Percentiles rank a stretch among this genome's conserved stretches.
Conservation (phyloP, 1,140 invertebrate species). For the Drosophila seguyi region DNA sequence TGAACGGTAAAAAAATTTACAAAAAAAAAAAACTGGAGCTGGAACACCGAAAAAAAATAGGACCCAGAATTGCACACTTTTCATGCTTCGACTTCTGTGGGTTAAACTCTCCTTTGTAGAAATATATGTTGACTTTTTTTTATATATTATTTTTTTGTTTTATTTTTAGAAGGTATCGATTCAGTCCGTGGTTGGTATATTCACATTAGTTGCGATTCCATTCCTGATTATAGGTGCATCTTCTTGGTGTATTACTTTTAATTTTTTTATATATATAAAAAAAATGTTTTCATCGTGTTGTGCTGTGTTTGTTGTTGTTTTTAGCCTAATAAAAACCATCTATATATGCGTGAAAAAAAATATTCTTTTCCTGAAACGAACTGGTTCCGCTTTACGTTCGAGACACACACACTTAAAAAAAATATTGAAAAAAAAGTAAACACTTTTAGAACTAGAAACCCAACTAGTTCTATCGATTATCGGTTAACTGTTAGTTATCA, state of each 20-base stretch:
- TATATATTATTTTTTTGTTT: slow-evolving; percentile 6
- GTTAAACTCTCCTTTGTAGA: slow-evolving; percentile 15
- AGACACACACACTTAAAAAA: slow-evolving; percentile 46
- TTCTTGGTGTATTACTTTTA: slow-evolving; percentile 16
- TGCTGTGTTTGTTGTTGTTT: slow-evolving; percentile 33
- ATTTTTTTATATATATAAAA: background rate
- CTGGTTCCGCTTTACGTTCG: slow-evolving; percentile 12
- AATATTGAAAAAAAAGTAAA: slow-evolving; percentile 11
- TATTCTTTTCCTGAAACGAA: background rate
- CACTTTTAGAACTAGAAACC: slow-evolving; percentile 16
- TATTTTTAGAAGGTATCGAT: slow-evolving; percentile 17
- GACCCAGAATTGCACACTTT: slow-evolving; percentile 42
- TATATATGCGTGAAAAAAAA: slow-evolving; percentile 21
- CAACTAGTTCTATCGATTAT: slow-evolving; percentile 3
- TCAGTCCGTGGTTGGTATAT: slow-evolving; percentile 59
- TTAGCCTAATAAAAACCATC: slow-evolving; percentile 21
- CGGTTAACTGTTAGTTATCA: background rate
- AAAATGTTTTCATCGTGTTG: slow-evolving; percentile 10
- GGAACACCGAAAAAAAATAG: slow-evolving; percentile 12
- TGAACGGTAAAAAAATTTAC: slow-evolving; percentile 51
- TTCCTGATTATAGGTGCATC: slow-evolving; percentile 8
- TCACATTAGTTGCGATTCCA: slow-evolving; percentile 14
- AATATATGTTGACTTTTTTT: slow-evolving; percentile 15
- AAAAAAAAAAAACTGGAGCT: slow-evolving; percentile 34
- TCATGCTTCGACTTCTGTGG: background rate